phyloP scores from a whole-genome alignment of 2,113 vertebrate species.

The Protobothrops flavoviridis region DNA sequence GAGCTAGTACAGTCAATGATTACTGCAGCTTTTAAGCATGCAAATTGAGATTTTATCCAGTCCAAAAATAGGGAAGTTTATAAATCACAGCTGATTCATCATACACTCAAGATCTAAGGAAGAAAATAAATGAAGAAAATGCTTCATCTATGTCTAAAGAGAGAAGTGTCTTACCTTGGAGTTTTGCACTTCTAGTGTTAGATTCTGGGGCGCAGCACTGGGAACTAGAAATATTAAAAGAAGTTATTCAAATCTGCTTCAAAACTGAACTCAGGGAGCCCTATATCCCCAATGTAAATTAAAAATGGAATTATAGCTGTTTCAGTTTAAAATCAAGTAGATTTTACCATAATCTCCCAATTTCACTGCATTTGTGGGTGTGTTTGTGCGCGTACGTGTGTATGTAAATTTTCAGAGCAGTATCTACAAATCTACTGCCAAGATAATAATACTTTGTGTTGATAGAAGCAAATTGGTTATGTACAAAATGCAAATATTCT shows the following conservation, averaged over 20 bases:
- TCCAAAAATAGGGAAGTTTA: not conserved
- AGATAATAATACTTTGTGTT: not conserved
- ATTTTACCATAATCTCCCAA: not conserved
- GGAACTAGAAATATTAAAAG: slow-evolving; percentile 78
- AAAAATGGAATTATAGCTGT: not conserved
- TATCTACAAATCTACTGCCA: not conserved
- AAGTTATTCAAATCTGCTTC: slow-evolving; percentile 29
- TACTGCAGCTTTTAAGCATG: not conserved
- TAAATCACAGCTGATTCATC: not conserved
- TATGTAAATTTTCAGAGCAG: not conserved
- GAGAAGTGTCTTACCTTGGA: slow-evolving; percentile 85
- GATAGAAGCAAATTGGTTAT: not conserved
- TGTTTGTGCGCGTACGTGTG: not conserved
- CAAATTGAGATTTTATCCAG: not conserved
- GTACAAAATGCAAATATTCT: not conserved
- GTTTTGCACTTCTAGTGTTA: slow-evolving; percentile 93
- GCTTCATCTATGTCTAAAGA: not conserved
- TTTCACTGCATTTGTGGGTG: not conserved
- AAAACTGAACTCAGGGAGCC: not conserved
- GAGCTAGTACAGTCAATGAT: not conserved
- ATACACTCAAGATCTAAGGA: not conserved
- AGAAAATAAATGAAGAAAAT: not conserved
- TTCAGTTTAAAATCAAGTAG: not conserved
- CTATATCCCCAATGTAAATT: not conserved
- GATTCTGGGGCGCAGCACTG: slow-evolving; percentile 90